Percentiles rank a stretch among this genome's conserved stretches.
Evolutionary conservation across 1,140 invertebrate genomes (phyloP).

Genomic region (Rhopalosiphum maidis): DNA sequence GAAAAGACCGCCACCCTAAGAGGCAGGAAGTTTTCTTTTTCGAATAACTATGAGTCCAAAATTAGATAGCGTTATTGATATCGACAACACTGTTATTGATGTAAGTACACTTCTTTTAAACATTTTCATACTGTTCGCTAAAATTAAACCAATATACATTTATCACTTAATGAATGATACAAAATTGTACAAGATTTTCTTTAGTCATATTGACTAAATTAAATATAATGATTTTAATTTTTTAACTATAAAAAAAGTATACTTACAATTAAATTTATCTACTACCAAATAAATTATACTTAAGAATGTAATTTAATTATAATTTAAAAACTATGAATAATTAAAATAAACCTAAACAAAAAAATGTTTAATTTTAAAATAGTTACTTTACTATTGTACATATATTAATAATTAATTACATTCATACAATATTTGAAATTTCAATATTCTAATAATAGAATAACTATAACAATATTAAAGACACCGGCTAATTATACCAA

Average conservation of each 20-base stretch:
- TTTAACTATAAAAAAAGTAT: no score
- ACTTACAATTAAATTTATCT: neutral
- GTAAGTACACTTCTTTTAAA: constrained; percentile 35
- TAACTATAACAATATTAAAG: neutral
- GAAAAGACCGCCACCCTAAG: neutral
- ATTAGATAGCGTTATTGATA: constrained; percentile 42
- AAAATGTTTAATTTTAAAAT: neutral
- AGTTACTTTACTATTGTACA: neutral
- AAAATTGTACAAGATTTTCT: neutral
- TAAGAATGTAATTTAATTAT: neutral
- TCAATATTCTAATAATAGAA: neutral
- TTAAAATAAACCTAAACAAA: neutral
- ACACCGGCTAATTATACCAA: neutral
- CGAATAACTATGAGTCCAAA: constrained; percentile 43
- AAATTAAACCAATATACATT: no score
- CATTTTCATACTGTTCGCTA: neutral
- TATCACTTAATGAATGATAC: neutral
- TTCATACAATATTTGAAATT: neutral
- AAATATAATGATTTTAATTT: neutral
- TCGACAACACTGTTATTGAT: neutral
- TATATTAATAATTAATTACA: neutral
- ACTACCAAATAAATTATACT: neutral
- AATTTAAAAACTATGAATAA: neutral
- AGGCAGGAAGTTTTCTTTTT: constrained; percentile 51
- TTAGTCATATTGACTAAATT: neutral